Conservation (phyloP, 2,888 invertebrate genomes). For the Aspidiotus rigidus region DNA sequence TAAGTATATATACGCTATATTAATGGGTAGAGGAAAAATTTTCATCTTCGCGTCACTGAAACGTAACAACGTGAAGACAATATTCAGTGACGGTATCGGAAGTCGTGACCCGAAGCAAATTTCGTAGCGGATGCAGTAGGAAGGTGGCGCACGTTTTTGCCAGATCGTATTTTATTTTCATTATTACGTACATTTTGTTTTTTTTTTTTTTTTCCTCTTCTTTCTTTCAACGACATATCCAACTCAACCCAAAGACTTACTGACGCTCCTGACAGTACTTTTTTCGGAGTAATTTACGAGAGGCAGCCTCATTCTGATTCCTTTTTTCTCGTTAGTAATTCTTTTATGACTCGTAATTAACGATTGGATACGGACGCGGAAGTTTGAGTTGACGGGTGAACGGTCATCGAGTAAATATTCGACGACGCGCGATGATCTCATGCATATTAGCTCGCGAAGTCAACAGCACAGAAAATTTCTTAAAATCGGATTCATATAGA, state of each 20-base stretch:
- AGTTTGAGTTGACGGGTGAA: constrained; percentile 27
- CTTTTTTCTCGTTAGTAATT: constrained; percentile 10
- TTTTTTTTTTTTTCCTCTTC: neutral
- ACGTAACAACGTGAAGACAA: constrained; percentile 19
- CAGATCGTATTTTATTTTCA: no score
- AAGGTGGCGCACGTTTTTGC: constrained; percentile 12
- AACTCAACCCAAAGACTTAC: neutral
- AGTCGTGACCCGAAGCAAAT: constrained; percentile 32
- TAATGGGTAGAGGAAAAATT: no score
- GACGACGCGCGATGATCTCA: no score
- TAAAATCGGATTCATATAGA: no score
- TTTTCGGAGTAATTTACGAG: neutral
- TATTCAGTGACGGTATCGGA: constrained; percentile 6
- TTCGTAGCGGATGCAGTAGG: constrained; percentile 12
- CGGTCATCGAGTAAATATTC: constrained; percentile 15
- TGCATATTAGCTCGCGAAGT: no score
- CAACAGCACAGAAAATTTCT: no score
- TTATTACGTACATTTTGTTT: neutral
- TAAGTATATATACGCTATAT: no score
- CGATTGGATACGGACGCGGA: constrained; percentile 33
- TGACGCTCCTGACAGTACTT: neutral
- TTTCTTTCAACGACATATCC: neutral
- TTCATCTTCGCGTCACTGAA: constrained; percentile 12
- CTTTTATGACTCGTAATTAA: constrained; percentile 23
- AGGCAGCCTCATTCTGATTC: no score